A percentile compares a stretch with the other conserved stretches of the same genome.
These are phyloP conservation scores for Microdon myrmicae DNA, from an alignment of 2,888 invertebrate genomes.

Conservation along the genomic window DNA sequence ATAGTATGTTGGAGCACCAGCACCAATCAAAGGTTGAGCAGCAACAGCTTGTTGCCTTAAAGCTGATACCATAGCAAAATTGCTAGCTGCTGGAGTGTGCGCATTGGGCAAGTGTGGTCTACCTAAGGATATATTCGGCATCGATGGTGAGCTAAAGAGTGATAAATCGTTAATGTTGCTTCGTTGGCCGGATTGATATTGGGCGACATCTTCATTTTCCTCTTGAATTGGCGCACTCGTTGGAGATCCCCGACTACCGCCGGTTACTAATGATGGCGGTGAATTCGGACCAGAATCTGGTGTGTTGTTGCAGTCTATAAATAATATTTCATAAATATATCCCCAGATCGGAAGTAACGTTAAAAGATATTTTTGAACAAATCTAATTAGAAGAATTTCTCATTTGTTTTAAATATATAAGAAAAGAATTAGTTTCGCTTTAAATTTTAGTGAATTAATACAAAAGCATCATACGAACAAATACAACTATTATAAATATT, in stretches of 20 bases:
- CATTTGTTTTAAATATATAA: neutral
- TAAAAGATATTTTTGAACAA: slow-evolving; percentile 16
- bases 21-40: slow-evolving; percentile 52
- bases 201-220: slow-evolving; percentile 78
- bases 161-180: slow-evolving; percentile 79
- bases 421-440: slow-evolving; percentile 40
- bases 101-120: slow-evolving; percentile 74
- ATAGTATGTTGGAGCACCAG: slow-evolving; percentile 62
- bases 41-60: slow-evolving; percentile 58
- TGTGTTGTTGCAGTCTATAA: slow-evolving; percentile 71
- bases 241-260: slow-evolving; percentile 73
- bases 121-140: slow-evolving; percentile 96
- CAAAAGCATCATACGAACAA: slow-evolving; percentile 44
- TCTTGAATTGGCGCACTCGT: slow-evolving; percentile 81
- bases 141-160: slow-evolving; percentile 93
- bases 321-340: neutral
- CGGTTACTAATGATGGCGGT: slow-evolving; percentile 72
- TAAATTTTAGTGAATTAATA: slow-evolving; percentile 54
- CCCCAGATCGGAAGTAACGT: neutral
- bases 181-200: slow-evolving; percentile 72
- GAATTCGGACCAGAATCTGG: slow-evolving; percentile 82
- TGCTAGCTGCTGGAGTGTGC: slow-evolving; percentile 58
- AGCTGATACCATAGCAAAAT: slow-evolving; percentile 63
- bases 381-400: slow-evolving; percentile 7
- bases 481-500: neutral